Evolutionary conservation across 2,113 vertebrate genomes (phyloP), one percentile per base, ranked within the genome.

Genomic region (Polypterus bichir): DNA sequence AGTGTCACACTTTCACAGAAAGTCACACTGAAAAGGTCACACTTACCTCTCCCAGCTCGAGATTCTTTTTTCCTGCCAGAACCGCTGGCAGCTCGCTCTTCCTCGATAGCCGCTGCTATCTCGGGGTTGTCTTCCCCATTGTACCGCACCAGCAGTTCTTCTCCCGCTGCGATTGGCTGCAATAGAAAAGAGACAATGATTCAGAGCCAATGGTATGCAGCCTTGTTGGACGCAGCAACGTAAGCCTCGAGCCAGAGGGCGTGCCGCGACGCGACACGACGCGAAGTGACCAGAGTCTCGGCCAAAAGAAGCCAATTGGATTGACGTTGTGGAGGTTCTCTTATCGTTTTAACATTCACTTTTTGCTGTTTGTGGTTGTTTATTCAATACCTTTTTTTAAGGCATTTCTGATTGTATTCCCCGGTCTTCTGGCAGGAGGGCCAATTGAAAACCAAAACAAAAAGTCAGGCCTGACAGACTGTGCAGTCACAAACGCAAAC

Each of bases 81-180:
- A 73, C 82, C 82, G 85, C 85, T 88, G 73, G 78, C 78, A 73
- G 69, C 75, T 87, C 89, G 85, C 86, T 95, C 94, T 88, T 97
- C 94, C 88, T 95, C 89, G 75, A 92, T 84, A 77, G 92, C 92
- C 83, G 92, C 92, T 81, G 91, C 91, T 93, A 97, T 92, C 89
- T 93, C 92, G 45, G 94, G 89, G 87, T 90, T 91, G 87, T 93
- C 91, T 90, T 92, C 89, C 86, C 91, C 91, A 77, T 92, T 93
- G 91, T 93, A 93, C 90, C 89, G 91, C 79, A 97, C 91, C 74
- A 94, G 83, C 77, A 92, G 87, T 88, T 94, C 93, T 80, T 94
- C 90, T 73, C 88, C 90, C 5, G 89, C 82, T 79, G 81, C 81
- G 81, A 96, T 94, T 86, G 93, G 92, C 93, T 96, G 82, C 64